phyloP scores from a whole-genome alignment of 2,797 vertebrate genomes.

The Brotula barbata region DNA sequence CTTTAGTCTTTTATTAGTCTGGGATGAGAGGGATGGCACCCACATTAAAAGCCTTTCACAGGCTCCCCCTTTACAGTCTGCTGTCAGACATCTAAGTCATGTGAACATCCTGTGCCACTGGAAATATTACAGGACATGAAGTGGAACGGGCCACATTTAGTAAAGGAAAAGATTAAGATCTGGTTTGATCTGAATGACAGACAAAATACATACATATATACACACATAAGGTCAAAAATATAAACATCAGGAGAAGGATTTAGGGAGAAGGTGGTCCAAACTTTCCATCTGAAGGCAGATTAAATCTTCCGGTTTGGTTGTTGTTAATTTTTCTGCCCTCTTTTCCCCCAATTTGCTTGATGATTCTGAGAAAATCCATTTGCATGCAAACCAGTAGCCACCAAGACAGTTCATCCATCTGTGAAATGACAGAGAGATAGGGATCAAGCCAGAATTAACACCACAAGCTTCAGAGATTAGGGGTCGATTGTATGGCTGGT shows the following conservation, averaged over 20 bases:
- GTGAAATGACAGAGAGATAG: constrained; percentile 13
- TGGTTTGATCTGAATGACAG: not conserved
- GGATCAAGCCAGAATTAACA: constrained; percentile 44
- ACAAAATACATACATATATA: not conserved
- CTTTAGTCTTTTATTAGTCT: not conserved
- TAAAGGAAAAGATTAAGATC: not conserved
- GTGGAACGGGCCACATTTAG: not conserved
- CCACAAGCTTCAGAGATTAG: constrained; percentile 32
- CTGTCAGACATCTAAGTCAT: constrained; percentile 11
- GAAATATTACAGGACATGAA: constrained; percentile 9
- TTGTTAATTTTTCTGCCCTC: not conserved
- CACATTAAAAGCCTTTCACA: constrained; percentile 14
- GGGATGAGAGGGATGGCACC: constrained; percentile 43
- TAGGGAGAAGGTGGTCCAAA: not conserved
- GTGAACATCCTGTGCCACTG: not conserved
- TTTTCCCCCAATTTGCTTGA: not conserved
- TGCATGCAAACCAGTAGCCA: constrained; percentile 22
- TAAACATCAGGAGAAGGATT: not conserved
- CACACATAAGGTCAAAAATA: not conserved
- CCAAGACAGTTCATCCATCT: constrained; percentile 15
- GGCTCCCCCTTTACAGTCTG: constrained; percentile 7
- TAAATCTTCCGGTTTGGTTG: not conserved
- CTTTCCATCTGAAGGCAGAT: no score
- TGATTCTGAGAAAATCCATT: constrained; percentile 13
- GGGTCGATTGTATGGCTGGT: constrained; percentile 1